phyloP scores from a whole-genome alignment of 1,140 invertebrate species.

The Caligus rogercresseyi region DNA sequence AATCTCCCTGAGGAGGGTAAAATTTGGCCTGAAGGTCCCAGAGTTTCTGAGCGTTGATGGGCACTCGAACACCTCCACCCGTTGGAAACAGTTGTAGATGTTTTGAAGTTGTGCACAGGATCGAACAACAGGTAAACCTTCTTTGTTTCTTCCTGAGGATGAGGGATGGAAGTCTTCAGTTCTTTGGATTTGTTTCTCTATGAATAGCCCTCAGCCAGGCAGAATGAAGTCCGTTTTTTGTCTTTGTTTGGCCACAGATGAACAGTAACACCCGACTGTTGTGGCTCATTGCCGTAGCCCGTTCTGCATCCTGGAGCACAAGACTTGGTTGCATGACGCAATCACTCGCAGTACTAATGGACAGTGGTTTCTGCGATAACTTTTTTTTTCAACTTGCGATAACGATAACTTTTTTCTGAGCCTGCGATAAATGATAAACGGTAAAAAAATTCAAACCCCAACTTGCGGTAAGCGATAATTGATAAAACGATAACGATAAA shows the following conservation, averaged over 20 bases:
- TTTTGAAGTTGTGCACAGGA: constrained; percentile 14
- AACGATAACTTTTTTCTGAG: too few species aligned
- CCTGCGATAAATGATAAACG: too few species aligned
- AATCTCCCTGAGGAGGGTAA: background rate
- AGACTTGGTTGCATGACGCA: background rate
- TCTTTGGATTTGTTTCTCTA: background rate
- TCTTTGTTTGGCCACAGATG: background rate
- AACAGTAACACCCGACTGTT: background rate
- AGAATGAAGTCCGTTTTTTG: background rate
- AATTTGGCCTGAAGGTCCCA: background rate
- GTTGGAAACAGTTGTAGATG: constrained; percentile 1
- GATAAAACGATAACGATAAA: too few species aligned
- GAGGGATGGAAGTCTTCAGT: constrained; percentile 4
- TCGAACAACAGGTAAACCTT: constrained; percentile 7
- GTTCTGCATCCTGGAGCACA: background rate
- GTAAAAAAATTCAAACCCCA: too few species aligned
- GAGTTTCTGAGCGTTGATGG: background rate
- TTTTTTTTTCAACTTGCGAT: too few species aligned
- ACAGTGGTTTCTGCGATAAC: too few species aligned
- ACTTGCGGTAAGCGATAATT: too few species aligned
- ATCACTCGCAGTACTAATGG: too few species aligned
- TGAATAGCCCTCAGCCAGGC: background rate
- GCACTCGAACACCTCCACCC: background rate
- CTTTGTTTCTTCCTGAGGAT: background rate
- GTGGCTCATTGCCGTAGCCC: background rate